phyloP scores from a whole-genome alignment of 2,113 vertebrate species.

The Corvus moneduloides region DNA sequence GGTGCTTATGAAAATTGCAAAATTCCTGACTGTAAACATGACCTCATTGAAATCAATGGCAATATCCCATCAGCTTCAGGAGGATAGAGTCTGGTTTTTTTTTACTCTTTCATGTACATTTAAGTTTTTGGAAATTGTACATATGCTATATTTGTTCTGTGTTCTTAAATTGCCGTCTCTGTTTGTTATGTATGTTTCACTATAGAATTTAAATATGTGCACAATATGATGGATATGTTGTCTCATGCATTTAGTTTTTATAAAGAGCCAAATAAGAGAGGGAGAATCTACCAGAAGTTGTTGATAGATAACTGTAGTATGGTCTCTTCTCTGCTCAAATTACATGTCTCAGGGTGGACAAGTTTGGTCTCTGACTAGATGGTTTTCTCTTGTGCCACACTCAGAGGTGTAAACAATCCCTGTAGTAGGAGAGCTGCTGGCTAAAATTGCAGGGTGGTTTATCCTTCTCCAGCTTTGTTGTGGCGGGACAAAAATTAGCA shows the following conservation, averaged over 20 bases:
- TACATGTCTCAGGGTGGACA: constrained; percentile 49
- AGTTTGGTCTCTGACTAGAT: constrained; percentile 62
- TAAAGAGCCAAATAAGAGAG: neutral
- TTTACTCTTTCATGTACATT: neutral
- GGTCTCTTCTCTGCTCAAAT: neutral
- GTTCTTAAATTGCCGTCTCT: constrained; percentile 1
- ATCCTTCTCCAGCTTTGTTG: neutral
- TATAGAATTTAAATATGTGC: neutral
- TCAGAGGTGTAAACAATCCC: neutral
- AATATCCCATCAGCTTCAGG: neutral
- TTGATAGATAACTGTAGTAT: neutral
- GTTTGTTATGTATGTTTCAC: constrained; percentile 34
- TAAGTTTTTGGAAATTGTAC: constrained; percentile 15
- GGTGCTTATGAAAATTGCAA: neutral
- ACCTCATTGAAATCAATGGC: neutral
- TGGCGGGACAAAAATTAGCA: neutral
- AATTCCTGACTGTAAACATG: neutral
- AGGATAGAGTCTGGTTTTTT: neutral
- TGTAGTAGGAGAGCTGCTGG: neutral
- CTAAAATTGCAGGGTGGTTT: neutral
- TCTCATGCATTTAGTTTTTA: neutral
- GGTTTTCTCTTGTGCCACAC: neutral
- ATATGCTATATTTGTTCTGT: neutral
- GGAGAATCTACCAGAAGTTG: neutral
- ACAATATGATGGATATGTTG: neutral